Evolutionary conservation across 2,113 vertebrate species (phyloP).

Genomic region (Felis chaus): DNA sequence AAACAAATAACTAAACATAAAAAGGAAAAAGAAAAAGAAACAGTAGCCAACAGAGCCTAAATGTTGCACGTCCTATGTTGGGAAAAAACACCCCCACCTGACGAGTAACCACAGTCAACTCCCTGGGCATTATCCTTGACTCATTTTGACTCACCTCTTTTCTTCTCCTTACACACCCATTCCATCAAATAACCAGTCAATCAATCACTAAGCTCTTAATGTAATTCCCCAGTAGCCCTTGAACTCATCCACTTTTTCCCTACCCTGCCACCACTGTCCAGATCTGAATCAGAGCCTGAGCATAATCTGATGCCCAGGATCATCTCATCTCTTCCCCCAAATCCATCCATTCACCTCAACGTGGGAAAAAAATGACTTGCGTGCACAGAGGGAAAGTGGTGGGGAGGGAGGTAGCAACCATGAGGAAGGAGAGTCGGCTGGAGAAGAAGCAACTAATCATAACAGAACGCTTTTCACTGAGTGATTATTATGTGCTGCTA

Average conservation of each 20-base stretch:
- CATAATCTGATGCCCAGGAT: neutral
- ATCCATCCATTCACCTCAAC: neutral
- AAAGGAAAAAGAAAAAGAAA: too few species aligned
- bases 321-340: neutral
- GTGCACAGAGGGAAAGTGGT: accelerated
- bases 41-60: neutral
- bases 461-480: neutral
- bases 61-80: neutral
- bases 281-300: neutral
- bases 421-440: neutral
- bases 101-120: neutral
- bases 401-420: neutral
- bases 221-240: neutral
- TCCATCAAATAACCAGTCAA: neutral
- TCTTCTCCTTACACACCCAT: neutral
- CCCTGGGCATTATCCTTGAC: neutral
- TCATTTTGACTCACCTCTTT: neutral
- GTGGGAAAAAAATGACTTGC: neutral
- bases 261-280: neutral
- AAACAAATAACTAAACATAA: too few species aligned
- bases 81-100: neutral
- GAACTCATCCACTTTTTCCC: neutral
- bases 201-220: neutral
- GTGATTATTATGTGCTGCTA: neutral
- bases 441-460: neutral